Evolutionary conservation across 2,797 vertebrate genomes (phyloP).

Genomic region (Bradypodion ventrale): DNA sequence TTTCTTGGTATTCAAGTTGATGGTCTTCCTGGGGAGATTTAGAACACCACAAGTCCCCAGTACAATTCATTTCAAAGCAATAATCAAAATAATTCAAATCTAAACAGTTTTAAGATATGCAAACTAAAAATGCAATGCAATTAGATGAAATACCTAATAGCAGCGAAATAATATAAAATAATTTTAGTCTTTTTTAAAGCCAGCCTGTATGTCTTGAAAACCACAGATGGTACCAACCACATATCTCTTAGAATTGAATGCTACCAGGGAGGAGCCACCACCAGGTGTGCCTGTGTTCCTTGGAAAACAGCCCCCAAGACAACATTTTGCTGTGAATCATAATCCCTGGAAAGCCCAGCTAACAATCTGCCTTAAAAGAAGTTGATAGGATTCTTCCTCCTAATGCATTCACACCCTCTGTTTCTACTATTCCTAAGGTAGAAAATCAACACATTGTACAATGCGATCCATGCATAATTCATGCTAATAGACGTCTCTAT

Average conservation of each 20-base stretch:
- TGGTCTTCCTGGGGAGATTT: neutral
- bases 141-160: no score
- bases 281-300: no score
- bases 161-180: no score
- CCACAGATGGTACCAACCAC: neutral
- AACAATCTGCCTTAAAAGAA: neutral
- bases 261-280: neutral
- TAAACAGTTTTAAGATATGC: no score
- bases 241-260: neutral
- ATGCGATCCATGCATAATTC: constrained; percentile 13
- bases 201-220: neutral
- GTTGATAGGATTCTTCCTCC: neutral
- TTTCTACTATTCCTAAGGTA: neutral
- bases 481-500: neutral
- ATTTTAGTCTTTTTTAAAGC: no score
- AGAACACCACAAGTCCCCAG: neutral
- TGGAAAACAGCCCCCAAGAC: neutral
- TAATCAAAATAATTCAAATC: no score
- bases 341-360: neutral
- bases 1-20: neutral
- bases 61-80: neutral
- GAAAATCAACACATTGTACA: neutral
- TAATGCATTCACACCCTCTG: neutral
- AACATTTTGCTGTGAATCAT: neutral
- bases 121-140: no score